A percentile compares a stretch with the other conserved stretches of the same genome.
These are phyloP conservation scores for Microcebus tavaratra DNA, from an alignment of 2,113 vertebrate species.

Conservation along the genomic window DNA sequence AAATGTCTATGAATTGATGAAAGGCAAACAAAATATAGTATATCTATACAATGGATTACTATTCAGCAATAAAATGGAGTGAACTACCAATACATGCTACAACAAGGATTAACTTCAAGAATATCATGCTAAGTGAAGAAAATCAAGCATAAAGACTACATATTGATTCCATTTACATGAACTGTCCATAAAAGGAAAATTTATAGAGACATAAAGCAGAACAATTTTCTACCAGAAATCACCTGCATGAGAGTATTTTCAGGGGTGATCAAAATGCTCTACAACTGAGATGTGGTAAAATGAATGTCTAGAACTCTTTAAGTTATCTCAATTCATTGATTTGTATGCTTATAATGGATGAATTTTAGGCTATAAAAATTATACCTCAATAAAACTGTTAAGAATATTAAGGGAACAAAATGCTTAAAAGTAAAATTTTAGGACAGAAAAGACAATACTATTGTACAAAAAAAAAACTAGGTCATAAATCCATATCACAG, in stretches of 20 bases:
- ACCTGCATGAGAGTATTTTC: background rate
- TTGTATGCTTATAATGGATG: background rate
- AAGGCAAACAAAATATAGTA: background rate
- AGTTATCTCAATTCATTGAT: background rate
- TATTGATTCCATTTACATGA: background rate
- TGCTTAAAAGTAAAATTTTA: conserved; percentile 9
- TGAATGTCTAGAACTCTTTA: background rate
- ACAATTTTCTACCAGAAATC: background rate
- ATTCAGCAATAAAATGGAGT: background rate
- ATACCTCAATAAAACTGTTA: background rate
- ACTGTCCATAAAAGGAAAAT: background rate
- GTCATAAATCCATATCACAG: background rate
- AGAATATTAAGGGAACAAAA: background rate
- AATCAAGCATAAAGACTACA: background rate
- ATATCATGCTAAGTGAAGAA: background rate
- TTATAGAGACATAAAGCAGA: background rate
- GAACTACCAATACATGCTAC: background rate
- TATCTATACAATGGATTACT: background rate
- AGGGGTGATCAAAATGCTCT: background rate
- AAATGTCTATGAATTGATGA: background rate
- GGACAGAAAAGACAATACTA: background rate
- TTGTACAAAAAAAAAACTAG: background rate
- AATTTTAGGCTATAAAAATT: background rate
- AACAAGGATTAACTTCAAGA: background rate
- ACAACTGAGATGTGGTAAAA: background rate